Evolutionary conservation across 2,113 vertebrate species (phyloP).

Genomic region (Struthio camelus): DNA sequence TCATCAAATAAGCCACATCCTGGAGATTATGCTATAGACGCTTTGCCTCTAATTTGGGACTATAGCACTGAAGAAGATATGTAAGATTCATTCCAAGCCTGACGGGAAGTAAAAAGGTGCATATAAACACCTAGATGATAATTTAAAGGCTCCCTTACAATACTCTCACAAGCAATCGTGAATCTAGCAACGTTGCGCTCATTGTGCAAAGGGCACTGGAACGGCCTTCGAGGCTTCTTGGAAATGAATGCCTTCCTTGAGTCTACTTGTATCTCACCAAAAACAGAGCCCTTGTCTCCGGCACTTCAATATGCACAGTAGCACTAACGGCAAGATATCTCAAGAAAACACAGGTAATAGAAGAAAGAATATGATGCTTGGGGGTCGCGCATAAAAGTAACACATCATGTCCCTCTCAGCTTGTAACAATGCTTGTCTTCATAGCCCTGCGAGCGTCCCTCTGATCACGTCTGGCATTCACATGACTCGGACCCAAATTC

Average conservation of each 20-base stretch:
- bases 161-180: background rate
- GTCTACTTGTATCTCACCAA: background rate
- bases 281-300: background rate
- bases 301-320: background rate
- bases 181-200: background rate
- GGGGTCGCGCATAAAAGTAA: background rate
- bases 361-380: background rate
- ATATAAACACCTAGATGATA: background rate
- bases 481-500: background rate
- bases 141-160: background rate
- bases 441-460: background rate
- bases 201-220: background rate
- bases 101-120: background rate
- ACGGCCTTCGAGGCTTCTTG: background rate
- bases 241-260: background rate
- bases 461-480: background rate
- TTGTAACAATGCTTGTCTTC: background rate
- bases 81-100: background rate
- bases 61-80: background rate
- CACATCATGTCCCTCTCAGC: rapidly evolving
- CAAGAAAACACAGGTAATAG: background rate
- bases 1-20: background rate
- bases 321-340: background rate
- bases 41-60: background rate
- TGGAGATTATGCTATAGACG: background rate